These are phyloP conservation scores for Toxonevra muliebris DNA, from an alignment of 2,888 invertebrate genomes.

Conservation along the genomic window DNA sequence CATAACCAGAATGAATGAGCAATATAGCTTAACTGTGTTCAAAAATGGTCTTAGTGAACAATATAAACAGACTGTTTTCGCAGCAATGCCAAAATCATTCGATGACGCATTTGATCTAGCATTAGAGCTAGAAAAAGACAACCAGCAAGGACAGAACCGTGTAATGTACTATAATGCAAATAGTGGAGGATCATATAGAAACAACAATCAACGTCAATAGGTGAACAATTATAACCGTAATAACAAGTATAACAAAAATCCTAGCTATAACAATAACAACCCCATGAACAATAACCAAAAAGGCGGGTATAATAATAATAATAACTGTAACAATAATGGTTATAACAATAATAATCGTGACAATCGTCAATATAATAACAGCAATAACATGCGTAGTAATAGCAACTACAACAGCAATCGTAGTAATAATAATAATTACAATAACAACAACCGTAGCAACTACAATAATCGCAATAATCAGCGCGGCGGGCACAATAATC, in stretches of 20 bases:
- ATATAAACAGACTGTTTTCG: background rate
- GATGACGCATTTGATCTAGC: background rate
- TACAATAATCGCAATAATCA: background rate
- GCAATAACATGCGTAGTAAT: background rate
- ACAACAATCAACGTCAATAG: background rate
- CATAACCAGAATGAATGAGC: background rate
- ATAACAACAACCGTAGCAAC: background rate
- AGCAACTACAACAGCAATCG: background rate
- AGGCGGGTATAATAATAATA: too few species aligned
- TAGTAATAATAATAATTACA: background rate
- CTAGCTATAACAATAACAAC: too few species aligned
- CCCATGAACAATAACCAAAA: too few species aligned
- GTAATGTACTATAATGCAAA: background rate
- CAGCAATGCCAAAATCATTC: constrained; percentile 2
- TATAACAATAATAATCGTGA: too few species aligned
- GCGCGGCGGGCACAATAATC: too few species aligned
- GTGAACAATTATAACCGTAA: background rate
- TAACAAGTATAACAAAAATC: too few species aligned
- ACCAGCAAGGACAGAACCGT: background rate
- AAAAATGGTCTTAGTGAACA: background rate
- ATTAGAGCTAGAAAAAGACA: background rate
- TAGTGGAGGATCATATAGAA: too few species aligned
- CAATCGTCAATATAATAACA: background rate
- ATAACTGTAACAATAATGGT: too few species aligned
- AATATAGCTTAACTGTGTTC: constrained; percentile 4